phyloP scores from a whole-genome alignment of 2,797 vertebrate genomes.

The Sphaeramia orbicularis region DNA sequence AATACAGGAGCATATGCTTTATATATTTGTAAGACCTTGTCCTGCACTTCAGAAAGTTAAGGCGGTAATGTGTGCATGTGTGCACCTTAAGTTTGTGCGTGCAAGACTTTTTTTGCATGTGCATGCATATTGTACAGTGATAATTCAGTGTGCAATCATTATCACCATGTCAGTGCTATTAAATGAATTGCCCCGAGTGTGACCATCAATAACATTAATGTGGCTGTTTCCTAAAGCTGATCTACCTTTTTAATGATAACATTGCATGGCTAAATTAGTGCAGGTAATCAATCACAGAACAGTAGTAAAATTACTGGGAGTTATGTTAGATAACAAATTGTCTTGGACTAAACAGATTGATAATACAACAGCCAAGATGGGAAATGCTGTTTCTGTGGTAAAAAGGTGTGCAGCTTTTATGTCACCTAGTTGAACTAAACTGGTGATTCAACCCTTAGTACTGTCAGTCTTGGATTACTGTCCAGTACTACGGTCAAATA shows the following conservation, averaged over 20 bases:
- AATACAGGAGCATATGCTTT: slow-evolving; percentile 36
- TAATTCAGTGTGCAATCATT: slow-evolving; percentile 29
- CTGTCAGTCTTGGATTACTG: too few relatives aligned
- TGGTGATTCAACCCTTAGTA: too few relatives aligned
- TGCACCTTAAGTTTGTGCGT: background rate
- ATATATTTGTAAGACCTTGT: slow-evolving; percentile 47
- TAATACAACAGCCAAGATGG: too few relatives aligned
- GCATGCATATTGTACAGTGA: slow-evolving; percentile 5
- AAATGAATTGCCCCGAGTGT: slow-evolving; percentile 38
- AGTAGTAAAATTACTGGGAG: too few relatives aligned
- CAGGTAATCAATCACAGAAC: slow-evolving; percentile 45
- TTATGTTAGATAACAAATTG: too few relatives aligned
- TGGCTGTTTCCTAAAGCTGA: slow-evolving; percentile 56
- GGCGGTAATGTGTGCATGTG: background rate
- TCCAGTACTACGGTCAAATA: too few relatives aligned
- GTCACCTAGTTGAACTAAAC: too few relatives aligned
- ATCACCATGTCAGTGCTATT: slow-evolving; percentile 30
- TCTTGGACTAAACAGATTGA: too few relatives aligned
- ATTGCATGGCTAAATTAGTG: slow-evolving; percentile 51
- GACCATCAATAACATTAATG: slow-evolving; percentile 64
- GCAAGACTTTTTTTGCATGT: background rate
- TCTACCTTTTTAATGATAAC: slow-evolving; percentile 50
- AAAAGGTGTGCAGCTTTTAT: too few relatives aligned
- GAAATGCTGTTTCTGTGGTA: too few relatives aligned
- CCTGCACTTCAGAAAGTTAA: slow-evolving; percentile 43